Conservation (phyloP, 2,113 vertebrate genomes). For the Salminus brasiliensis region DNA sequence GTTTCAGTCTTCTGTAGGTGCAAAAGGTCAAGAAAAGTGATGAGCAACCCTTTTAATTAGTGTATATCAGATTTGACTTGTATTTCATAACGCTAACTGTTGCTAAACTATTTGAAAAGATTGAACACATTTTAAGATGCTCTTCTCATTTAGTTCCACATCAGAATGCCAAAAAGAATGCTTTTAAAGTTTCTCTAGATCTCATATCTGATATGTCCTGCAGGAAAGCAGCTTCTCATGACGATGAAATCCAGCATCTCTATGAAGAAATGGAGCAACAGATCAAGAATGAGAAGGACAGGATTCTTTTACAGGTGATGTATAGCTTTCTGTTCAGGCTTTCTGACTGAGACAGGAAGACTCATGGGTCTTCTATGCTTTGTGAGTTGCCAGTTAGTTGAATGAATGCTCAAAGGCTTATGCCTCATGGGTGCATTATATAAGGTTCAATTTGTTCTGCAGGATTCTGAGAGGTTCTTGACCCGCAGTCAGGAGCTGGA, state of each 20-base stretch:
- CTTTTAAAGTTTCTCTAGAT: background rate
- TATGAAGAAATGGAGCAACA: constrained; percentile 97
- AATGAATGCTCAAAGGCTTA: background rate
- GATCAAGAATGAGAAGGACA: constrained; percentile 89
- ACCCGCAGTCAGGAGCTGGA: constrained; percentile 84
- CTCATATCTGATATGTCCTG: background rate
- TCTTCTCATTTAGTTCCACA: background rate
- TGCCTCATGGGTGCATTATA: background rate
- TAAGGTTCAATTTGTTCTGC: constrained; percentile 25
- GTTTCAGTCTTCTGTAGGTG: too few relatives aligned
- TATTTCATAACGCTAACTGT: too few relatives aligned
- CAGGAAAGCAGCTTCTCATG: constrained; percentile 87
- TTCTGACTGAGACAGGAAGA: background rate
- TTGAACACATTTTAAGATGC: background rate
- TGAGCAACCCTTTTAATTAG: too few relatives aligned
- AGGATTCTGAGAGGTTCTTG: constrained; percentile 86
- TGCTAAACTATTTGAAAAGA: background rate
- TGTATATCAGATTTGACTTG: too few relatives aligned
- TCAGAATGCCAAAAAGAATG: background rate
- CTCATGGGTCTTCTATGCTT: background rate
- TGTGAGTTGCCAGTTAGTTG: background rate
- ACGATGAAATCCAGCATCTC: constrained; percentile 87
- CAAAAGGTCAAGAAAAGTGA: too few relatives aligned
- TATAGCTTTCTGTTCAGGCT: background rate
- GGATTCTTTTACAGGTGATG: constrained; percentile 84